Base-by-base conservation (phyloP, 2,113 vertebrate genomes). In the Mungos mungo region DNA sequence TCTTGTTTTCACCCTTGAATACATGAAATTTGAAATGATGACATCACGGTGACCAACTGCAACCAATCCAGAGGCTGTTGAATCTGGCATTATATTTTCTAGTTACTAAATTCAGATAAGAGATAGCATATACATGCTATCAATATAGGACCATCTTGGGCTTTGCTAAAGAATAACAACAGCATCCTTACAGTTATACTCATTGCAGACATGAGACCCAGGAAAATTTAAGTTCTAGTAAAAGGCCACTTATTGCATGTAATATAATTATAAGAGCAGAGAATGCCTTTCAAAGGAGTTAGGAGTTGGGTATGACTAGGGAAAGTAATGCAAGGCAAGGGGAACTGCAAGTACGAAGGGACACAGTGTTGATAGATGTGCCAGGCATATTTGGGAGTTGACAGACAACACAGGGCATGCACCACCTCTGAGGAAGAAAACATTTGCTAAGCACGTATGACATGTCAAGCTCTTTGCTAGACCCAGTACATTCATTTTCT, bases 21-120 rank as follows among this genome's bases (percentile, higher is more conserved):
- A 82, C 89, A n/a, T 95, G 68, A 93, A 88, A 95, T 54, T 60
- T 12, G 68, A 83, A 97, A 77, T n/a, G 0, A 93, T 71, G 8
- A 54, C 27, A 86, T 80, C 74, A 31, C 5, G 65, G 50, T 60
- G 79, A 83, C 25, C 69, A 92, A 29, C 54, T 93, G 52, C 87
- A 47, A 54, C 69, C 74, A 25, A 52, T 33, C 31, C 65, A 45
- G 38, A 95, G 50, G 63, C 65, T 85, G 52, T 57, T 93, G 76
- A 92, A 50, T 54, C 88, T 57, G 71, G 68, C 45, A 21, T 95
- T 69, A 21, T 16, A 29, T 74, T 94, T 35, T 77, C 33, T 33
- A 57, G 41, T 72, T 57, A 18, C 31, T 79, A 47, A 27, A 33
- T 72, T 82, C 4, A 54, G 35, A 65, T 63, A 84, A 35, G 38